Evolutionary conservation across 2,113 vertebrate species (phyloP).

Genomic region (Myotis davidii): DNA sequence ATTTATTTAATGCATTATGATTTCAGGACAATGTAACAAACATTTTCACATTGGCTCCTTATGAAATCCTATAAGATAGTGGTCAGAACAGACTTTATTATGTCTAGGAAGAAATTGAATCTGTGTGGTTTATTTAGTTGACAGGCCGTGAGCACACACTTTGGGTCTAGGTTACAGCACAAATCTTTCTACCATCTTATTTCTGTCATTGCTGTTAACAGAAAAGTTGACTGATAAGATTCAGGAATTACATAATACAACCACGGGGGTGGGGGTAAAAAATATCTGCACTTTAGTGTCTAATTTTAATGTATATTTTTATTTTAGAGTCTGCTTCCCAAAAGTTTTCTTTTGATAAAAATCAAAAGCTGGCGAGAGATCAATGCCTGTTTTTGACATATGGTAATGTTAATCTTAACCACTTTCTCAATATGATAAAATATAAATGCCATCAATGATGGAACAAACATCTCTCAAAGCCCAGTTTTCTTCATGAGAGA

Average conservation of each 20-base stretch:
- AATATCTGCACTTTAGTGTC: background rate
- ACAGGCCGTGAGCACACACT: background rate
- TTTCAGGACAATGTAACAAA: background rate
- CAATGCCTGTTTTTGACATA: background rate
- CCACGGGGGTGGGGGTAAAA: background rate
- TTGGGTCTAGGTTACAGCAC: background rate
- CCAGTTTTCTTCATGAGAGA: background rate
- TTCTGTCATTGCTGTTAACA: background rate
- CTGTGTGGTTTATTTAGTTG: background rate
- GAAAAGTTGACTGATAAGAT: background rate
- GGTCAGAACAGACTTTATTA: background rate
- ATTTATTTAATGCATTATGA: background rate
- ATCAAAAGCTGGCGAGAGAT: background rate
- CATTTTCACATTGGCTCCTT: background rate
- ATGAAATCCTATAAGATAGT: background rate
- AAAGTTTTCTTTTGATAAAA: background rate
- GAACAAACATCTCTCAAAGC: background rate
- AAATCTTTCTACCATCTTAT: background rate
- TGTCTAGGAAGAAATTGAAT: background rate
- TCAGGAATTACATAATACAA: background rate
- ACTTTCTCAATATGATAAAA: background rate
- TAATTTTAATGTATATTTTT: background rate
- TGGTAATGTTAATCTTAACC: background rate
- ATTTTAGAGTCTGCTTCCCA: background rate
- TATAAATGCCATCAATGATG: background rate